Evolutionary conservation across 2,113 vertebrate genomes (phyloP).

Genomic region (Forbesichthys papilliferus): DNA sequence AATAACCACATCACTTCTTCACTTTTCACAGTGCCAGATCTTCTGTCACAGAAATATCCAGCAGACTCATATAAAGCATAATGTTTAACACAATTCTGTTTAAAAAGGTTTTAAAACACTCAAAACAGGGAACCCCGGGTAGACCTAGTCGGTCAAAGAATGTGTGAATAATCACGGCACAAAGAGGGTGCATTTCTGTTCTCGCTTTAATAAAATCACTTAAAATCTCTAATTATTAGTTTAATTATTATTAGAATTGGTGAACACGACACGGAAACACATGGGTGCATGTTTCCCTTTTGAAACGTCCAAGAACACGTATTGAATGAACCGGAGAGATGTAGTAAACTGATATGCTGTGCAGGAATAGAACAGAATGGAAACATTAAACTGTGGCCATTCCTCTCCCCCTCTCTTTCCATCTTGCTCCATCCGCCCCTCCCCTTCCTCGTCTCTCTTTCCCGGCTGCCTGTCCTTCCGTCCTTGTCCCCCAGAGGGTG

Average conservation of each 20-base stretch:
- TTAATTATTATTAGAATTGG: neutral
- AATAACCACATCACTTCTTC: no score
- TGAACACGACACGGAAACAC: neutral
- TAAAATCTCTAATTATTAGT: neutral
- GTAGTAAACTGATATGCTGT: neutral
- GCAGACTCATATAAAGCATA: no score
- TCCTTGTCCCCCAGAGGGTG: constrained; percentile 73
- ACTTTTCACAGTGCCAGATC: no score
- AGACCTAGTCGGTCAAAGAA: constrained; percentile 5
- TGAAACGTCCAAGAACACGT: neutral
- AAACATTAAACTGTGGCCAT: neutral
- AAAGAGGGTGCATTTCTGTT: constrained; percentile 33
- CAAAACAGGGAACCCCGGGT: no score
- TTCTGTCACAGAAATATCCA: no score
- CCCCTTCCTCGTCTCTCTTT: neutral
- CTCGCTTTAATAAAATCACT: constrained; percentile 6
- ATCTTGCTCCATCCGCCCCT: neutral
- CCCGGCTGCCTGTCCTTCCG: neutral
- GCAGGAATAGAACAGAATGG: neutral
- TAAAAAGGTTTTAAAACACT: no score
- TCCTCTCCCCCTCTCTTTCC: constrained; percentile 7
- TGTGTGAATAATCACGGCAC: constrained; percentile 39
- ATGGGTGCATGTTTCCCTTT: neutral
- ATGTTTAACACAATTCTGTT: no score
- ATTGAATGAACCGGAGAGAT: neutral